Evolutionary conservation across 2,888 invertebrate species (phyloP).

Genomic region (Macropis europaea): DNA sequence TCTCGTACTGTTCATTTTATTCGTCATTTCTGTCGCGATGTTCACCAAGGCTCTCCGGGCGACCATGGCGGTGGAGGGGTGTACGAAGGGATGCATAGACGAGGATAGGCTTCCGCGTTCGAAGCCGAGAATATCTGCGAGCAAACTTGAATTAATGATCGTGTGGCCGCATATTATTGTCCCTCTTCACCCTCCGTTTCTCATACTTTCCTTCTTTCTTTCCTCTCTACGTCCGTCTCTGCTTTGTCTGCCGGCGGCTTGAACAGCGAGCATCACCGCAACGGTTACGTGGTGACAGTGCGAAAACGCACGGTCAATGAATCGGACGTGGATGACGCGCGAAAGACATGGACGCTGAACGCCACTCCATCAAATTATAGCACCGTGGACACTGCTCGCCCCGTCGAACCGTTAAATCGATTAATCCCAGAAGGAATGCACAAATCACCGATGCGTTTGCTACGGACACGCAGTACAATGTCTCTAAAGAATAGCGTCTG

Average conservation of each 20-base stretch:
- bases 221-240: conserved; percentile 24
- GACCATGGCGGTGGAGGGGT: background rate
- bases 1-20: conserved; percentile 23
- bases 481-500: background rate
- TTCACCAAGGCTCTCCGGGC: conserved; percentile 2
- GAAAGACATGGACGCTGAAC: conserved; percentile 64
- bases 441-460: conserved; percentile 45
- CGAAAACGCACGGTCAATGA: conserved; percentile 72
- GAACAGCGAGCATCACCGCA: conserved; percentile 58
- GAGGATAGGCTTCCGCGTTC: conserved; percentile 70
- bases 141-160: conserved; percentile 71
- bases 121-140: conserved; percentile 67
- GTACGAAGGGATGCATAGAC: conserved; percentile 7
- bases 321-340: conserved; percentile 71
- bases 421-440: conserved; percentile 63
- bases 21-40: conserved; percentile 24
- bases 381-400: conserved; percentile 56
- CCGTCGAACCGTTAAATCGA: conserved; percentile 66
- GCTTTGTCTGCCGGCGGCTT: conserved; percentile 32
- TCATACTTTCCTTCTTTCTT: conserved; percentile 11
- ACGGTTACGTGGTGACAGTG: conserved; percentile 73
- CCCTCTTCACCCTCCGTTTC: conserved; percentile 26
- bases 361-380: conserved; percentile 71
- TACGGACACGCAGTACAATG: conserved; percentile 15
- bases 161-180: conserved; percentile 57